Evolutionary conservation across 2,113 vertebrate genomes (phyloP).

Genomic region (Urocynchramus pylzowi): DNA sequence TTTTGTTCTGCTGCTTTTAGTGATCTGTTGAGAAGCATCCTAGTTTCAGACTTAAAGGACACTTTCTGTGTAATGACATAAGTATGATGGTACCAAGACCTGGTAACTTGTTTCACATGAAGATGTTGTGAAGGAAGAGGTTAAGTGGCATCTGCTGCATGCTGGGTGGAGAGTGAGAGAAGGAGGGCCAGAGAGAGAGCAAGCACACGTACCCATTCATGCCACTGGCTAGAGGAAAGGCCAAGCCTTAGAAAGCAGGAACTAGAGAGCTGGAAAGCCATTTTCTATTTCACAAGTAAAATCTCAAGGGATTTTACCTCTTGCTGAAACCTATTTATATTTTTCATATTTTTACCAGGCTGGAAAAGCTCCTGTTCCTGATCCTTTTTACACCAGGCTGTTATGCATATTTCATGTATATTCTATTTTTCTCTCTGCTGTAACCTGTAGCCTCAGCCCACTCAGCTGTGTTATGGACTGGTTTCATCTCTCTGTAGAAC

Average conservation of each 20-base stretch:
- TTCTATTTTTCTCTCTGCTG: not conserved
- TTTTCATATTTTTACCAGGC: not conserved
- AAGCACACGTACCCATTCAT: rapidly evolving
- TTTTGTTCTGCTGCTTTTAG: not conserved
- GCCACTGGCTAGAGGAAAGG: not conserved
- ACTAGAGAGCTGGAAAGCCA: not conserved
- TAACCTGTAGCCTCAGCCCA: not conserved
- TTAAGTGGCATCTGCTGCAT: not conserved
- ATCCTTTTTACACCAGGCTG: not conserved
- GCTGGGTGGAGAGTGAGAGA: not conserved
- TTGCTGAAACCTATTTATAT: not conserved
- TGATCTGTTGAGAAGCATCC: not conserved
- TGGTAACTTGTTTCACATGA: not conserved
- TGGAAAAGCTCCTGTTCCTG: not conserved
- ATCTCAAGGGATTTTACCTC: not conserved
- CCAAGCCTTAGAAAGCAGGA: not conserved
- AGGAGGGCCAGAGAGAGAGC: not conserved
- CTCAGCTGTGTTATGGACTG: not conserved
- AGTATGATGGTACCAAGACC: not conserved
- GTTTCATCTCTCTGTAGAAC: not conserved
- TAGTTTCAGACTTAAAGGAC: not conserved
- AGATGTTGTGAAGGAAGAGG: not conserved
- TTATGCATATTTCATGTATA: not conserved
- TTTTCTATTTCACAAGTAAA: not conserved
- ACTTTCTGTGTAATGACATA: not conserved